Base-by-base conservation (phyloP, 1,140 invertebrate genomes). In the Calephelis virginiensis region DNA sequence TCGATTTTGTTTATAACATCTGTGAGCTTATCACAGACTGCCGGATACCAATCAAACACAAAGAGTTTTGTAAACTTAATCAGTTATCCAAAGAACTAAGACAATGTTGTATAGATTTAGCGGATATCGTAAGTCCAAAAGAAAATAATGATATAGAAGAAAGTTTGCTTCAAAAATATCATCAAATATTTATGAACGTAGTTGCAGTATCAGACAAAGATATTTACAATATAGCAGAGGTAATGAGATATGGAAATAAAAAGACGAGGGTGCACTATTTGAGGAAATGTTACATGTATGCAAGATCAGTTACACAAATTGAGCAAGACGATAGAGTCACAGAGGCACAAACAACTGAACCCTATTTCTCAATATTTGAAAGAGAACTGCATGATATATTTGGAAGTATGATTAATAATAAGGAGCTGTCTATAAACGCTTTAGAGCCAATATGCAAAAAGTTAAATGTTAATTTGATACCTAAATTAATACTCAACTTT, bases 381-480 rank as follows among this genome's bases (percentile, higher is more conserved):
- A 74, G 76, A 67, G 82, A 86, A 14, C 73, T 91, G 9, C 90
- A 91, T 68, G 81, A 90, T 62, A 89, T 92, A 75, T 89, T 91
- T 62, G 89, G 91, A 8, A 83, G 83, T 64, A 86, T 92, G 82
- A 85, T 92, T n/a, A 86, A 88, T 46, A 84, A 84, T 59, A 88
- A 90, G 72, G 83, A 89, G 63, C 76, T 91, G 11, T 80, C 85
- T 0, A 80, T 92, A 2, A 86, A 86, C 2, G 75, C 79, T 68
- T 80, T 92, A 53, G 91, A 92, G 68, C 82, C 86, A 4, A 85
- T 92, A 64, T 92, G 89, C 70, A 92, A 89, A 68, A 91, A 87
- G 64, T 74, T 92, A 50, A 90, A 91, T 43, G 85, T 92, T 1
- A 91, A 91, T 75, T 73, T 91, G 8, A 91, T 91, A 70, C 90